Evolutionary conservation across 2,113 vertebrate species (phyloP), one percentile per base, ranked within the genome.

Genomic region (Crocuta crocuta): DNA sequence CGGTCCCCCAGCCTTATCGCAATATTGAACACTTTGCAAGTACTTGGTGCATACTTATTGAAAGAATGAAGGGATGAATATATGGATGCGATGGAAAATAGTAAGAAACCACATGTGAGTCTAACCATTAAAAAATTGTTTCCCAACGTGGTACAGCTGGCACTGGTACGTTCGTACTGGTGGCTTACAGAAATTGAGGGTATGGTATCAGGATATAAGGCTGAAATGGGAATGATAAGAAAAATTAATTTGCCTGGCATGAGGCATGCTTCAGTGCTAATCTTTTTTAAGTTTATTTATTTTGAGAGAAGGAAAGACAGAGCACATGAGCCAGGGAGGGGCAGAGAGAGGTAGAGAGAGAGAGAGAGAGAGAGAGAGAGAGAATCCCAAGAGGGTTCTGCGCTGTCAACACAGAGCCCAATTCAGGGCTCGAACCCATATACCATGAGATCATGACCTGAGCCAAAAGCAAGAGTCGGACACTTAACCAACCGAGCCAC

Each of bases 1-100:
- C 10, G 10, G 17, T 31, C 1, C 7, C 16, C 4, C 1, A 5
- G 1, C 1, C 35, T 68, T 70, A 24, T 58, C 70, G 48, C 16
- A 88, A 33, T 39, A 76, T 0, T 43, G 24, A 31, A 48, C 10
- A 45, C 7, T 8, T 39, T 4, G 0, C 10, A 23, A 3, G 31
- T 12, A 31, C 4, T 48, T 71, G 23, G 55, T 10, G 13, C 26
- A 4, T 28, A 15, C 13, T 61, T 65, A 19, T 24, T 35, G 39
- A 33, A 68, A 48, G 23, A 58, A 61, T 61, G 58, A 61, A 26
- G 35, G 48, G 68, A 74, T 1, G 3, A 23, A 48, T 10, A 66
- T 19, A 23, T 19, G 13, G 1, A 31, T 53, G 6, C 17, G 39
- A 39, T 39, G 23, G 33, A 43, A 89, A 68, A 31, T 16, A 86